phyloP scores from a whole-genome alignment of 2,113 vertebrate species.

The Sitta europaea region DNA sequence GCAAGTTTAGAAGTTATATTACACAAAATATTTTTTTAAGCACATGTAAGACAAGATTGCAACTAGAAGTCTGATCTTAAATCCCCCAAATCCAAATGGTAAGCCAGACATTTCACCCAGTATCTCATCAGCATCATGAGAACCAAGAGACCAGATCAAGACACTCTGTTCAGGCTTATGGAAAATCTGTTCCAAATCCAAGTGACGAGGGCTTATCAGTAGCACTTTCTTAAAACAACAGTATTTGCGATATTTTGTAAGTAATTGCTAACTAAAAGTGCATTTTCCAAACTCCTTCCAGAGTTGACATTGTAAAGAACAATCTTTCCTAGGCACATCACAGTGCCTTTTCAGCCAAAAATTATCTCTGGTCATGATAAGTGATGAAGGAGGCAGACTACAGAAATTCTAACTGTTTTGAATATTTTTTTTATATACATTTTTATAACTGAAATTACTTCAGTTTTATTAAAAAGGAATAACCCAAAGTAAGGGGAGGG shows the following conservation, averaged over 20 bases:
- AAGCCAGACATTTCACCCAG: not conserved
- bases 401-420: not conserved
- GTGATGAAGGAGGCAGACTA: not conserved
- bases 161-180: not conserved
- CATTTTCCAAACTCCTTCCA: not conserved
- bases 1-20: not conserved
- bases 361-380: not conserved
- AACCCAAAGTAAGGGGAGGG: not conserved
- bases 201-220: not conserved
- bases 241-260: not conserved
- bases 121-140: not conserved
- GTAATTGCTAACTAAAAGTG: not conserved
- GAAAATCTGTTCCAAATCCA: not conserved
- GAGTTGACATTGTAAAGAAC: not conserved
- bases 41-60: not conserved
- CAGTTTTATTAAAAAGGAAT: not conserved
- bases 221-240: not conserved
- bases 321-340: not conserved
- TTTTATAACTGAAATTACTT: not conserved
- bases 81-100: not conserved
- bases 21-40: not conserved
- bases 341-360: constrained; percentile 4
- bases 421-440: too few relatives aligned
- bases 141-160: not conserved
- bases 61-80: not conserved